Evolutionary conservation across 1,140 invertebrate species (phyloP).

Genomic region (Caenorhabditis brenneri): DNA sequence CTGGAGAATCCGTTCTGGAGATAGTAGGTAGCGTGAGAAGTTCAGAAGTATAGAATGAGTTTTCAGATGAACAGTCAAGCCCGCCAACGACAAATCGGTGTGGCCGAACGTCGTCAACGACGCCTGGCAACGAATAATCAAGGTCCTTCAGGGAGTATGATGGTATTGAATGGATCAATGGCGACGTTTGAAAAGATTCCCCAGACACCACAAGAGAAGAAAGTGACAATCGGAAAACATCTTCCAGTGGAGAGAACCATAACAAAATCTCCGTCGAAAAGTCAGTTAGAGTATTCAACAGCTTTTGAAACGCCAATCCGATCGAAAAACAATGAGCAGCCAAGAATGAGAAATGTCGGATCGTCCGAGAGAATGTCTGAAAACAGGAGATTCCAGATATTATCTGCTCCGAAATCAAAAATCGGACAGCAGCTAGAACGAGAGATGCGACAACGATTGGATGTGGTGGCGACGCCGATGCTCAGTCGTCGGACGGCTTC

Average conservation of each 20-base stretch:
- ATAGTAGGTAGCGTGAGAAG: background rate
- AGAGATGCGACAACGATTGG: background rate
- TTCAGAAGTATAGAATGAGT: background rate
- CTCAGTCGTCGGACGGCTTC: background rate
- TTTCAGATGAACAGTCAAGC: constrained; percentile 23
- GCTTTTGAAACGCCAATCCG: background rate
- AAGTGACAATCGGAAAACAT: background rate
- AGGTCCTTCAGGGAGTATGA: background rate
- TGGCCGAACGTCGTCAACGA: background rate
- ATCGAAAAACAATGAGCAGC: background rate
- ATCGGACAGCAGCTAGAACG: background rate
- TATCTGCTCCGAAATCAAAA: background rate
- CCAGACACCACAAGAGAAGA: background rate
- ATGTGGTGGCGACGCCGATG: constrained; percentile 4
- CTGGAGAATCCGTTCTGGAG: background rate
- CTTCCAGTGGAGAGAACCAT: background rate
- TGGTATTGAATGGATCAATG: background rate
- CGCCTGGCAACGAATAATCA: background rate
- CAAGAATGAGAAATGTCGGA: background rate
- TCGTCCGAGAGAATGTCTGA: background rate
- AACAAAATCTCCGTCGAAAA: background rate
- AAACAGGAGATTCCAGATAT: background rate
- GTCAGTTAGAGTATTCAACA: background rate
- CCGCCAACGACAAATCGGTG: background rate
- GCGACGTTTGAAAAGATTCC: background rate